phyloP scores from a whole-genome alignment of 2,797 vertebrate genomes.

The Rousettus madagascariensis region DNA sequence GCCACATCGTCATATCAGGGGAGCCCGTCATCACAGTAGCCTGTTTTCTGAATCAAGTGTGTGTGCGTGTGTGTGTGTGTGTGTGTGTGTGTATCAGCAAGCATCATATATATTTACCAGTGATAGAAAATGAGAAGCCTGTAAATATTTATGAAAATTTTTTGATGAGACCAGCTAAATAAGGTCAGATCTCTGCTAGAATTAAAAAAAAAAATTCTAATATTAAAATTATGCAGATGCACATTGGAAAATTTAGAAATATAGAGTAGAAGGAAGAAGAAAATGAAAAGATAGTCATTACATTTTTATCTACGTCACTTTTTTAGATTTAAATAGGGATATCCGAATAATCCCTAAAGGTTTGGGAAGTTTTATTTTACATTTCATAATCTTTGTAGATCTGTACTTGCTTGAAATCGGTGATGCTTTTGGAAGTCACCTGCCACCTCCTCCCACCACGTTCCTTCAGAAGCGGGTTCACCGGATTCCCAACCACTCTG shows the following conservation, averaged over 20 bases:
- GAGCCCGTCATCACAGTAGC: neutral
- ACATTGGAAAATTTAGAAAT: neutral
- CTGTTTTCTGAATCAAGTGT: neutral
- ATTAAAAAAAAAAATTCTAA: neutral
- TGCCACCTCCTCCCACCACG: neutral
- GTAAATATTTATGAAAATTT: slow-evolving; percentile 18
- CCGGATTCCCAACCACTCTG: neutral
- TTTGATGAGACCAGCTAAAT: neutral
- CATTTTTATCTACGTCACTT: neutral
- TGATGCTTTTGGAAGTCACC: neutral
- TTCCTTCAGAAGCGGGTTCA: neutral
- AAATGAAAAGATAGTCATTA: neutral
- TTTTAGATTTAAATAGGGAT: neutral
- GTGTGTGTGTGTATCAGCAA: neutral
- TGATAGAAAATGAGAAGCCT: neutral
- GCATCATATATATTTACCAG: neutral
- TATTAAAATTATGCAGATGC: neutral
- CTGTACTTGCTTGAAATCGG: neutral
- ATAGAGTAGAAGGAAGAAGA: neutral
- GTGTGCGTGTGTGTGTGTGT: too few relatives aligned
- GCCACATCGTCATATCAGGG: neutral
- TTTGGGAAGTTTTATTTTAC: neutral
- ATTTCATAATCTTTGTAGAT: neutral
- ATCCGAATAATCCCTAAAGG: neutral
- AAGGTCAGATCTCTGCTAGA: neutral